Evolutionary conservation across 2,888 invertebrate genomes (phyloP), one percentile per base, ranked within the genome.

Genomic region (Drosophila kanekoi): DNA sequence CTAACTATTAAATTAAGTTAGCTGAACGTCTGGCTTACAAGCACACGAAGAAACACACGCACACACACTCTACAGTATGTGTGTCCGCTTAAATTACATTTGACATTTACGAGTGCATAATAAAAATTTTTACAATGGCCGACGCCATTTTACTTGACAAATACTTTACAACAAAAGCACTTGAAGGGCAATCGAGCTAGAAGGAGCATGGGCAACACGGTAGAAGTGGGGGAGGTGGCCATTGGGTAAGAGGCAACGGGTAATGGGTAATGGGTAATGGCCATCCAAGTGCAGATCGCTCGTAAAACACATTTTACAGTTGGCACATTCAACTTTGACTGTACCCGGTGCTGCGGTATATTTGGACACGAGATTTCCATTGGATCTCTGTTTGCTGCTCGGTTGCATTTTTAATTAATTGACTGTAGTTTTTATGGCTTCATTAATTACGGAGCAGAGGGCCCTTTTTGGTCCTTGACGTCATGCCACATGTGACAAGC

Each of bases 371-470:
- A 54, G 74, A 74, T 59, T 65, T 54, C 59, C 47, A 72, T 67
- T 67, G 74, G 72, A 63, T 54, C 72, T 54, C 72, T 37, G 13
- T 18, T 43, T 16, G 16, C 43, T 38, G 48, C 47, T 79, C 58
- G 69, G 72, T 77, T 88, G 89, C 89, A 90, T 90, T 90, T 91
- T 91, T 91, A 90, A 90, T 90, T 90, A 91, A 90, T 91, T 90
- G 90, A 81, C 80, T 91, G 87, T 90, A 84, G 87, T 89, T 90
- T 90, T 90, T 90, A 90, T 90, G 90, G 91, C 84, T 90, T 90
- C 90, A 89, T 90, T 90, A 90, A 90, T 91, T 91, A 90, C 81
- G 75, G 64, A 74, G 67, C 72, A 58, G 56, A 59, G 49, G 52
- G 48, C 57, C 48, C 52, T 71, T 72, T 72, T 58, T 61, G 69